A percentile compares a stretch with the other conserved stretches of the same genome.
phyloP scores from a whole-genome alignment of 2,113 vertebrate genomes.

The Leptobrachium leishanense region DNA sequence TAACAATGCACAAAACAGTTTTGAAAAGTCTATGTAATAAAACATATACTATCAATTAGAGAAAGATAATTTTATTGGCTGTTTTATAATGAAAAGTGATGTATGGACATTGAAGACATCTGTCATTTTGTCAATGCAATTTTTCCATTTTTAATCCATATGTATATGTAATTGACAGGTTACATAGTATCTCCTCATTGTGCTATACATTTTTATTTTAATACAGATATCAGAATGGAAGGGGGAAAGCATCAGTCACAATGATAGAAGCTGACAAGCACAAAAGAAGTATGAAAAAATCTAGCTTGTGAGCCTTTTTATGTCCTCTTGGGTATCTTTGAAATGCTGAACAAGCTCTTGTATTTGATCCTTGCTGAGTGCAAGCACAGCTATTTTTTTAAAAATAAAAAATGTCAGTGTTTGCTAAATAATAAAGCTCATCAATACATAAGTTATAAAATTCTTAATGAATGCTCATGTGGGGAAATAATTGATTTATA shows the following conservation, averaged over 20 bases:
- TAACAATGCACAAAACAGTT: too few relatives aligned
- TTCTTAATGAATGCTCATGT: too few relatives aligned
- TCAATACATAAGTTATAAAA: background rate
- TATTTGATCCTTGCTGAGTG: conserved; percentile 68
- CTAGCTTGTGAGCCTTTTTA: conserved; percentile 53
- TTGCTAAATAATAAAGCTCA: conserved; percentile 24
- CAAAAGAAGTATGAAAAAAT: conserved; percentile 57
- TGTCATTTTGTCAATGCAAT: background rate
- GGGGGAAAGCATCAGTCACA: conserved; percentile 45
- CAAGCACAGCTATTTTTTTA: conserved; percentile 61
- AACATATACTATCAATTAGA: too few relatives aligned
- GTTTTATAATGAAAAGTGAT: too few relatives aligned
- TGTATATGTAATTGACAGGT: background rate
- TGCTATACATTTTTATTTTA: conserved; percentile 49
- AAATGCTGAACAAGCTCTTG: conserved; percentile 67
- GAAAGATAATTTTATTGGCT: too few relatives aligned
- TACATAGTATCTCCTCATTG: background rate
- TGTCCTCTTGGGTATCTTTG: conserved; percentile 60
- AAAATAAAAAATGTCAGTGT: conserved; percentile 51
- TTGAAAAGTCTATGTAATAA: too few relatives aligned
- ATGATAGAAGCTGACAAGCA: conserved; percentile 60
- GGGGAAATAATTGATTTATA: too few relatives aligned
- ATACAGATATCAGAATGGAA: conserved; percentile 44
- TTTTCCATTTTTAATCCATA: background rate
- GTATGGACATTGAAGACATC: background rate